phyloP scores from a whole-genome alignment of 2,888 invertebrate species.

The Clanis bilineata region DNA sequence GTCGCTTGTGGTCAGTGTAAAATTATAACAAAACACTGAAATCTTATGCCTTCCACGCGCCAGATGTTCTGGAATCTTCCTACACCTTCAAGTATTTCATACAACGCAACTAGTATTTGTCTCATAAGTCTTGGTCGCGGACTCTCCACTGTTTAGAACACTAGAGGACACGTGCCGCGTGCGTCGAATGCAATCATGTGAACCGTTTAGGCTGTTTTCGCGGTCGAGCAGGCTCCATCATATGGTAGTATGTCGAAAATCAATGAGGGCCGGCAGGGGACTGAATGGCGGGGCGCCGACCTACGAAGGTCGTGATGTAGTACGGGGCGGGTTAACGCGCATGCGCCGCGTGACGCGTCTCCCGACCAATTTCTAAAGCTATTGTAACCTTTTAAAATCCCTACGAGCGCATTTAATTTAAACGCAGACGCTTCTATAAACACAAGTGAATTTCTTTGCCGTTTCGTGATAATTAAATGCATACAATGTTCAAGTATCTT shows the following conservation, averaged over 20 bases:
- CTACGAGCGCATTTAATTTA: constrained; percentile 8
- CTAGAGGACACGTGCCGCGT: constrained; percentile 43
- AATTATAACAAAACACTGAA: constrained; percentile 9
- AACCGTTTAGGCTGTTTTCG: constrained; percentile 50
- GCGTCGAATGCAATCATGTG: constrained; percentile 47
- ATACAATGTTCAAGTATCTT: neutral
- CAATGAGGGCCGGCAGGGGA: constrained; percentile 61
- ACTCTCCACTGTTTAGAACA: neutral
- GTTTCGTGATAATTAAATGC: neutral
- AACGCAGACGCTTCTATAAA: neutral
- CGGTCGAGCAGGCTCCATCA: constrained; percentile 53
- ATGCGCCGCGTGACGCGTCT: constrained; percentile 48
- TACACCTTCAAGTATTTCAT: neutral
- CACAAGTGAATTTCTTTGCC: neutral
- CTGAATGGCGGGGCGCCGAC: constrained; percentile 75
- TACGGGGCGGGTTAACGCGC: constrained; percentile 66
- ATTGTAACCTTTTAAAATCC: constrained; percentile 12
- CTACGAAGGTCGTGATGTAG: constrained; percentile 75
- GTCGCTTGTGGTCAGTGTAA: constrained; percentile 12
- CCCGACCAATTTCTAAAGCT: constrained; percentile 8
- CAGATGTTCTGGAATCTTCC: neutral
- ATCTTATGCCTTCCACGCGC: neutral
- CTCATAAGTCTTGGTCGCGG: neutral
- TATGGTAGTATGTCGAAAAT: constrained; percentile 67
- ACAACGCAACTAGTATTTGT: neutral